Conservation (phyloP, 2,888 invertebrate genomes). For the Eupithecia abbreviata region DNA sequence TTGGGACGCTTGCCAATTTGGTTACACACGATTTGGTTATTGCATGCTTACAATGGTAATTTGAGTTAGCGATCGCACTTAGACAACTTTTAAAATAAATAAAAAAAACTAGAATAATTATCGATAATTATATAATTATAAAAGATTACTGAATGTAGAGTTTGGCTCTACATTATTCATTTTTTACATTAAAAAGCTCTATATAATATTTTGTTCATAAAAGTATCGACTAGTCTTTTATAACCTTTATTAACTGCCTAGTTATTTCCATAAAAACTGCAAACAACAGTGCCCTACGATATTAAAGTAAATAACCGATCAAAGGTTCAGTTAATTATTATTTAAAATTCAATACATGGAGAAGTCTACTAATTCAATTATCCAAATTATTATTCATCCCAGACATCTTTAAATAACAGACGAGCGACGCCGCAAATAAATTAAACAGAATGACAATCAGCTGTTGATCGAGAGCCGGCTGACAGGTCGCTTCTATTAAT, state of each 20-base stretch:
- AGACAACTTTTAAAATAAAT: background rate
- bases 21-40: slow-evolving; percentile 20
- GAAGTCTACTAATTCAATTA: slow-evolving; percentile 22
- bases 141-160: background rate
- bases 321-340: background rate
- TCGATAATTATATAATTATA: background rate
- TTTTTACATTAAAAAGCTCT: background rate
- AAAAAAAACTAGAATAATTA: background rate
- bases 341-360: background rate
- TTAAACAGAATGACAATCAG: slow-evolving; percentile 46
- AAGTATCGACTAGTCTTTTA: background rate
- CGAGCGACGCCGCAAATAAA: slow-evolving; percentile 22
- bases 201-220: background rate
- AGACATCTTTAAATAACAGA: slow-evolving; percentile 23
- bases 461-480: slow-evolving; percentile 43
- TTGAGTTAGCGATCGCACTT: background rate
- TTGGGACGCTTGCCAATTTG: slow-evolving; percentile 34
- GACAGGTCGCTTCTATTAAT: slow-evolving; percentile 41
- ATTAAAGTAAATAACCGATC: background rate
- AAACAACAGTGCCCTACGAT: background rate
- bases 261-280: background rate
- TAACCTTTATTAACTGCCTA: background rate
- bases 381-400: slow-evolving; percentile 30
- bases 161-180: background rate
- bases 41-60: slow-evolving; percentile 3